Percentiles rank a stretch among this genome's conserved stretches.
Conservation (phyloP, 2,113 vertebrate species). For the Chlorodrepanis virens region DNA sequence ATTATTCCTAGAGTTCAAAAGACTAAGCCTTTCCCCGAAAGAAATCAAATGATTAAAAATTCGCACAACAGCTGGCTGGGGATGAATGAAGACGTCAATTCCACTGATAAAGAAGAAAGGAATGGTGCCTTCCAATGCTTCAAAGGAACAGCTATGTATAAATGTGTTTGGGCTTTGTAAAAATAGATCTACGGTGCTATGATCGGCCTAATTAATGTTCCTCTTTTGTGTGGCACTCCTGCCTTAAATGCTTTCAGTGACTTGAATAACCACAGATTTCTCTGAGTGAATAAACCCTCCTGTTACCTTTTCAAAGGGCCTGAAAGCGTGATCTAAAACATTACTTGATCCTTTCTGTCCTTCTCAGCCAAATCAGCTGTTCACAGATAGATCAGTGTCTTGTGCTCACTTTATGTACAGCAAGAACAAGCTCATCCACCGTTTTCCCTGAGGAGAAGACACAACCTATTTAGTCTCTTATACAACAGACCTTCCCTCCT, state of each 20-base stretch:
- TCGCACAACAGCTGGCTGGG: slow-evolving; percentile 43
- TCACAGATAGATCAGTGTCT: not conserved
- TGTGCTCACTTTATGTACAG: not conserved
- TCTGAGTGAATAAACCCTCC: not conserved
- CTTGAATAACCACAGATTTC: not conserved
- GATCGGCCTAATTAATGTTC: slow-evolving; percentile 30
- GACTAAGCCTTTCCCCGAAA: slow-evolving; percentile 37
- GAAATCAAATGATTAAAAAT: slow-evolving; percentile 51
- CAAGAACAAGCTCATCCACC: not conserved
- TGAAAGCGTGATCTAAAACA: slow-evolving; percentile 13
- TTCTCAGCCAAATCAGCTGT: not conserved
- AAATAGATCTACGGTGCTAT: slow-evolving; percentile 16
- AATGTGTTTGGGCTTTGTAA: slow-evolving; percentile 29
- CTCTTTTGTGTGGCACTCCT: not conserved
- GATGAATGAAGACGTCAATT: slow-evolving; percentile 59
- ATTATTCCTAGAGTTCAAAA: slow-evolving; percentile 68
- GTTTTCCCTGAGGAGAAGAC: not conserved
- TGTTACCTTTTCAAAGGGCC: slow-evolving; percentile 9
- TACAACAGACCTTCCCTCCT: not conserved
- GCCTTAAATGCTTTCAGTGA: slow-evolving; percentile 23
- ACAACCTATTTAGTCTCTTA: not conserved
- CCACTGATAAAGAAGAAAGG: slow-evolving; percentile 51
- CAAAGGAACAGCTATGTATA: not conserved
- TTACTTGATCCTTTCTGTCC: not conserved
- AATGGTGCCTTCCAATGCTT: slow-evolving; percentile 8